Conservation (phyloP, 2,888 invertebrate species). For the Mechanitis mazaeus region DNA sequence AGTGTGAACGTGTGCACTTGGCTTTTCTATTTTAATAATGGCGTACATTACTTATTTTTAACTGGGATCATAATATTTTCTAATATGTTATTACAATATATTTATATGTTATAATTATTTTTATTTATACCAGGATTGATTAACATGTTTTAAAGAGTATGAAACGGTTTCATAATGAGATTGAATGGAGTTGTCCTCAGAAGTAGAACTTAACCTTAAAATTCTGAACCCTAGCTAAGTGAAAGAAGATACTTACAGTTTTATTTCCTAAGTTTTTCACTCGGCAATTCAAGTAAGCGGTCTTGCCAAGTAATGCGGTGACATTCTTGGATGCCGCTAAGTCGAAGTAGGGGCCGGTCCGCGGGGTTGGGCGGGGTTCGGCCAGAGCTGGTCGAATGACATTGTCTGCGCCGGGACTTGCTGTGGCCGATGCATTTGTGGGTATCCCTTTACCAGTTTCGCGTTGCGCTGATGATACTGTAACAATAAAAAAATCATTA, state of each 20-base stretch:
- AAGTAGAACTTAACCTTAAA: too few relatives aligned
- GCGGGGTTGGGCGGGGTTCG: constrained; percentile 66
- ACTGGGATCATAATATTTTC: background rate
- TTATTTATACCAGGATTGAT: too few relatives aligned
- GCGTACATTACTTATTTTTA: constrained; percentile 18
- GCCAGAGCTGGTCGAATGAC: constrained; percentile 55
- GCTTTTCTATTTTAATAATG: constrained; percentile 38
- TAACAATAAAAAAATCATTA: background rate
- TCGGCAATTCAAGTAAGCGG: constrained; percentile 91
- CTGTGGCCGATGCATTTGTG: constrained; percentile 59
- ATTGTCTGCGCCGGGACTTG: constrained; percentile 74
- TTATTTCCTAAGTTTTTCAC: constrained; percentile 94
- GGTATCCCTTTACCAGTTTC: constrained; percentile 62
- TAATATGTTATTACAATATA: too few relatives aligned
- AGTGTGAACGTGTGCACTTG: constrained; percentile 48
- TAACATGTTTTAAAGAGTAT: too few relatives aligned
- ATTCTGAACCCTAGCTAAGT: background rate
- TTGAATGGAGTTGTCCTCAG: too few relatives aligned
- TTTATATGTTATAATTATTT: too few relatives aligned
- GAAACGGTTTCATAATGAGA: too few relatives aligned
- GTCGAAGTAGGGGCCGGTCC: constrained; percentile 86
- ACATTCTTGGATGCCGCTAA: constrained; percentile 83
- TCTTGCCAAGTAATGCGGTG: constrained; percentile 91
- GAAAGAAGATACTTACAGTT: constrained; percentile 81
- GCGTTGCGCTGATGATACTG: constrained; percentile 71